Evolutionary conservation across 2,888 invertebrate genomes (phyloP), one percentile per base, ranked within the genome.

Genomic region (Thera britannica): DNA sequence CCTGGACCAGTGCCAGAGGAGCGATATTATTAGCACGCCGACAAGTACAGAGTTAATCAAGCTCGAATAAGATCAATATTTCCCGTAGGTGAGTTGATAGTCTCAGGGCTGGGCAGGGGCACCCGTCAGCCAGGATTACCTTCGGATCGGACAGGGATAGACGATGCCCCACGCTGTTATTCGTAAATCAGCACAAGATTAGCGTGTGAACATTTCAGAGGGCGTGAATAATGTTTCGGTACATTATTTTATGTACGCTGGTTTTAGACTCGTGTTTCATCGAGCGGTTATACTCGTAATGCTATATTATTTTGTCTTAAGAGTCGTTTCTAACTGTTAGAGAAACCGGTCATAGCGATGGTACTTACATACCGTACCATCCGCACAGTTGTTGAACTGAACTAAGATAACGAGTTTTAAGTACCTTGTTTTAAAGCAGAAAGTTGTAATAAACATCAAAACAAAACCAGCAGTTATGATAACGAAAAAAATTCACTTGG

Each of bases 21-120:
- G 82, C 81, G 86, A 83, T 93, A 93, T 93, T 93, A 93, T 93
- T 93, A 93, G 92, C 89, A 82, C 89, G 84, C 86, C 88, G 84
- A 88, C 90, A 86, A 85, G 90, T 90, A 89, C 89, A 84, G 90
- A 90, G 91, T 91, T 93, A 92, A 93, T 93, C 93, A 92, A 90
- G 89, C 93, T 91, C 91, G 89, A 92, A 93, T 92, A 92, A 92
- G 91, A 93, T 93, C 93, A 89, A 93, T 93, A 93, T 88, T 90
- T 87, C 83, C 87, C 88, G 89, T 89, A 87, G 88, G 87, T 90
- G 81, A 79, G 77, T 76, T 78, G 88, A 88, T 89, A 86, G 84
- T 86, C 83, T 84, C 86, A 83, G 85, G 85, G 85, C 82, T 85
- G 84, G 80, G 75, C 79, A 79, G 75, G 84, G 80, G 74, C 79